Evolutionary conservation across 2,113 vertebrate genomes (phyloP).

Genomic region (Turdus rufiventris): DNA sequence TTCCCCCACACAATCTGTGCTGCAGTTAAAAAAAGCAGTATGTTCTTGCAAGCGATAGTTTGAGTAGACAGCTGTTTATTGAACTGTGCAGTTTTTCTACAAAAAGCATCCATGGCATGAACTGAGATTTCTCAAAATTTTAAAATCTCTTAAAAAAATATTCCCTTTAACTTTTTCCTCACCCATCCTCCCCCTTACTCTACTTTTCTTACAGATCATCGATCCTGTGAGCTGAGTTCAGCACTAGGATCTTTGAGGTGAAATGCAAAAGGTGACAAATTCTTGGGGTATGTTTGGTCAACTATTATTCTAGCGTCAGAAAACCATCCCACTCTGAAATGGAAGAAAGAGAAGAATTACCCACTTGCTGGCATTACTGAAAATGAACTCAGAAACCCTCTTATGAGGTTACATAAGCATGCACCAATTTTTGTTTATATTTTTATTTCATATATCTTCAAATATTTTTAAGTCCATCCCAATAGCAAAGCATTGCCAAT

Average conservation of each 20-base stretch:
- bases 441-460: not conserved
- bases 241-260: not conserved
- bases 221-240: not conserved
- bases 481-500: not conserved
- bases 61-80: slow-evolving; percentile 39
- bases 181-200: not conserved
- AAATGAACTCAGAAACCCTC: not conserved
- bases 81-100: not conserved
- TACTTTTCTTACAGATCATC: not conserved
- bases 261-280: not conserved
- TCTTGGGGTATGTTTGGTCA: not conserved
- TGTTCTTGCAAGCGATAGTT: not conserved
- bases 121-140: not conserved
- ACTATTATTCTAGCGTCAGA: not conserved
- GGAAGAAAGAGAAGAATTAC: not conserved
- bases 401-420: not conserved
- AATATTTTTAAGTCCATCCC: not conserved
- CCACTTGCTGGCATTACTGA: not conserved
- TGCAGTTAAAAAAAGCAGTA: slow-evolving; percentile 21
- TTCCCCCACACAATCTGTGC: slow-evolving; percentile 51
- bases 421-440: not conserved
- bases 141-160: not conserved
- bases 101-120: not conserved
- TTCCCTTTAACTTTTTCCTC: not conserved
- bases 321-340: not conserved